phyloP scores from a whole-genome alignment of 2,888 invertebrate species.

The Xestia ashworthii region DNA sequence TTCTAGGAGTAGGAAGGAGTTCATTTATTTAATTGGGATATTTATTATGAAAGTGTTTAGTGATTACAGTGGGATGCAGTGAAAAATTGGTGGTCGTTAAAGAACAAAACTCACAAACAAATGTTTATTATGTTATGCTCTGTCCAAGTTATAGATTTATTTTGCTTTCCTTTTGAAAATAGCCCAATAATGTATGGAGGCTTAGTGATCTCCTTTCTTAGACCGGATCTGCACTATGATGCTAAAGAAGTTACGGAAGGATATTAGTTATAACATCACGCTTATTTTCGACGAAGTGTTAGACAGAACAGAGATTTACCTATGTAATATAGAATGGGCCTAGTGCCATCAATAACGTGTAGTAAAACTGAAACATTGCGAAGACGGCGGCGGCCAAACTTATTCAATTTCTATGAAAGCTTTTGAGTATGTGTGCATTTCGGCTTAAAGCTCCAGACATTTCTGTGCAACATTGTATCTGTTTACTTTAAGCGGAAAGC shows the following conservation, averaged over 20 bases:
- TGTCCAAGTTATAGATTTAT: too few species aligned
- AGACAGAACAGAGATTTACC: too few species aligned
- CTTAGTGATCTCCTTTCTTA: too few species aligned
- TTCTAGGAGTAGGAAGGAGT: constrained; percentile 41
- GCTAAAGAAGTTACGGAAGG: too few species aligned
- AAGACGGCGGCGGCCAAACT: background rate
- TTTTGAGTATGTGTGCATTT: constrained; percentile 24
- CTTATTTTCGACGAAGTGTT: too few species aligned
- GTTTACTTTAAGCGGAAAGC: constrained; percentile 69
- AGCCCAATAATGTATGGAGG: too few species aligned
- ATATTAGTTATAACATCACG: background rate
- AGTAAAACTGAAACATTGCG: background rate
- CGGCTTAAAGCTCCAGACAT: constrained; percentile 9
- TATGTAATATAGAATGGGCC: background rate
- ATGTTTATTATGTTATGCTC: too few species aligned
- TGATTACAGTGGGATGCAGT: constrained; percentile 1
- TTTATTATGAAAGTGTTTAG: constrained; percentile 45
- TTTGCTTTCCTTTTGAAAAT: too few species aligned
- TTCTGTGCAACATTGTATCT: constrained; percentile 61
- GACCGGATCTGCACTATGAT: too few species aligned
- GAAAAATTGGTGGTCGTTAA: background rate
- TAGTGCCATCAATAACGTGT: too few species aligned
- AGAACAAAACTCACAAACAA: too few species aligned
- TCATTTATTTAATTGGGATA: constrained; percentile 64
- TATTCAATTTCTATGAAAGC: constrained; percentile 4